A percentile compares a stretch with the other conserved stretches of the same genome.
Conservation (phyloP, 1,140 invertebrate genomes). For the Zaprionus vittiger region DNA sequence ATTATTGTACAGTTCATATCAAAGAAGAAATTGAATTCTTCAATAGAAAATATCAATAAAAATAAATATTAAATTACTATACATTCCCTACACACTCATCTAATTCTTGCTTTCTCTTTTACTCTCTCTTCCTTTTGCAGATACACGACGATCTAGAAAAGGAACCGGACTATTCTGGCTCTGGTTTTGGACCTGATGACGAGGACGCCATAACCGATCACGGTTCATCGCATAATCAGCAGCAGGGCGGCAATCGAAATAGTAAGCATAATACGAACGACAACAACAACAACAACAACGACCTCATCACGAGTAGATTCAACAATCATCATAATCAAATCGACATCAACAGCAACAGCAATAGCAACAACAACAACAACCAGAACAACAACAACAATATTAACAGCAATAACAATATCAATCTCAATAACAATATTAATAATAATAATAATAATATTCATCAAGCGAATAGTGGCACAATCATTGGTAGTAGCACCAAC, state of each 20-base stretch:
- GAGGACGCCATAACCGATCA: constrained; percentile 85
- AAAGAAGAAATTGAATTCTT: too few relatives aligned
- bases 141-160: constrained; percentile 85
- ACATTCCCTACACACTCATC: background rate
- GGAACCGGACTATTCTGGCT: constrained; percentile 89
- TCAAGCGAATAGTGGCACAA: constrained; percentile 84
- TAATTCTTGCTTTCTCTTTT: too few relatives aligned
- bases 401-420: constrained; percentile 39
- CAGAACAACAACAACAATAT: constrained; percentile 64
- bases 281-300: constrained; percentile 73
- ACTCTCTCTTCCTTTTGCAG: constrained; percentile 56
- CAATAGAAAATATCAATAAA: background rate
- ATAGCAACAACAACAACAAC: constrained; percentile 56
- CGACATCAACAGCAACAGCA: constrained; percentile 73
- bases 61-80: background rate
- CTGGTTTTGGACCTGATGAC: constrained; percentile 89
- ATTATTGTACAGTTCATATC: too few relatives aligned
- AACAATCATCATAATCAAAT: constrained; percentile 69
- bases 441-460: constrained; percentile 65
- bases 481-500: constrained; percentile 83
- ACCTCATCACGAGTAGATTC: constrained; percentile 75
- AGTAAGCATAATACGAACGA: constrained; percentile 82
- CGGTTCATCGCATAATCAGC: constrained; percentile 63
- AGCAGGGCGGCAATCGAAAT: constrained; percentile 62
- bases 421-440: constrained; percentile 55